Evolutionary conservation across 2,888 invertebrate species (phyloP), one percentile per base, ranked within the genome.

Genomic region (Brenthis daphne): DNA sequence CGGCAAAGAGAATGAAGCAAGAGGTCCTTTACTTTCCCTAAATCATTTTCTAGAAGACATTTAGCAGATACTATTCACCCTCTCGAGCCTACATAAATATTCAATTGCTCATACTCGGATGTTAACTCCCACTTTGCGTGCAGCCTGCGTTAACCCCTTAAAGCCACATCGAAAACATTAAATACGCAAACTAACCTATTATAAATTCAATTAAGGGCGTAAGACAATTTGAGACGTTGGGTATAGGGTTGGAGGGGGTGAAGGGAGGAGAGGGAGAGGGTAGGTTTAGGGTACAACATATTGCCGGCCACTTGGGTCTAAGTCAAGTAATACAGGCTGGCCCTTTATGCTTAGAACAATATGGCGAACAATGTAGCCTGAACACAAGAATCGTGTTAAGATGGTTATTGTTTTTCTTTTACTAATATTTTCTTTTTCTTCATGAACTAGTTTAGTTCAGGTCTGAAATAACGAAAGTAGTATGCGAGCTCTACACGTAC

Each of bases 161-260:
- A 64, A 70, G 68, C 72, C 74, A 56, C 72, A 69, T 66, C 68
- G 74, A 75, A 69, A 70, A 70, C 73, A 69, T 67, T 71, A 71
- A 68, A 89, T 86, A 88, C 87, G 83, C 87, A 84, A 88, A 89
- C 88, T 88, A 86, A 87, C 85, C 88, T 83, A 89, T 91, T 91
- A 91, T 90, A 90, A 89, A 90, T 91, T 90, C 90, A 89, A 91
- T 90, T 89, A 91, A 85, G 83, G 78, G 78, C 84, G 85, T 83
- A 87, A 87, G 88, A 88, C 86, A 87, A 87, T 89, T 87, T 85
- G 86, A 80, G 82, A 82, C 72, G 76, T 77, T 73, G 68, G 68
- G 61, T 37, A 75, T 2, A 54, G 68, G 51, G 55, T 47, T 14
- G 3, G 55, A 58, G 68, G 65, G 71, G 66, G 29, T 43, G 37